phyloP scores from a whole-genome alignment of 2,797 vertebrate species.

The Todus mexicanus region DNA sequence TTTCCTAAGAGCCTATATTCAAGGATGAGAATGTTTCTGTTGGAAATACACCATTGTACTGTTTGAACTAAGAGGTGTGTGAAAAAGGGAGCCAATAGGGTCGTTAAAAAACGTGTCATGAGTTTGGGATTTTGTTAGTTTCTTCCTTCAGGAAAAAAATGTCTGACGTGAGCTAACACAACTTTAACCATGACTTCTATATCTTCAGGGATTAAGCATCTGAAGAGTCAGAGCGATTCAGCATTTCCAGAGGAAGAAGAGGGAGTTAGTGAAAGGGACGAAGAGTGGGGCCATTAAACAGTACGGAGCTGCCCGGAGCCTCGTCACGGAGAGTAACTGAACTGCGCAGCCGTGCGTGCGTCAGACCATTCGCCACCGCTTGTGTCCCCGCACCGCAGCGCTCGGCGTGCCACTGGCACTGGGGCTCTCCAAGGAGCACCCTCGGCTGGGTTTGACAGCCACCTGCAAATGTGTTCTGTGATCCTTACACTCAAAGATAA shows the following conservation, averaged over 20 bases:
- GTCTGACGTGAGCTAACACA: not conserved
- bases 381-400: not conserved
- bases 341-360: not conserved
- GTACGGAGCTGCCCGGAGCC: not conserved
- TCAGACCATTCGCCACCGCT: not conserved
- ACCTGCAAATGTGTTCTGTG: not conserved
- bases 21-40: not conserved
- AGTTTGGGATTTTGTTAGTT: not conserved
- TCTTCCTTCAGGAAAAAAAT: not conserved
- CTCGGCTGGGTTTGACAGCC: conserved; percentile 20
- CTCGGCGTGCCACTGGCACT: fast-evolving
- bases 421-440: not conserved
- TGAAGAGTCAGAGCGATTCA: conserved; percentile 77
- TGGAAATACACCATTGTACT: not conserved
- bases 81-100: not conserved
- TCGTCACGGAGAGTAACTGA: not conserved
- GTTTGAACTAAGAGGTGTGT: not conserved
- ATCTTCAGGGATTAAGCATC: conserved; percentile 80
- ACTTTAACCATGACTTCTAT: conserved; percentile 38
- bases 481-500: not conserved
- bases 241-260: conserved; percentile 82
- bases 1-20: not conserved
- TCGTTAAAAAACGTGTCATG: not conserved
- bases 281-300: conserved; percentile 70
- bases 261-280: conserved; percentile 67